Evolutionary conservation across 2,888 invertebrate genomes (phyloP).

Genomic region (Volucella inflata): DNA sequence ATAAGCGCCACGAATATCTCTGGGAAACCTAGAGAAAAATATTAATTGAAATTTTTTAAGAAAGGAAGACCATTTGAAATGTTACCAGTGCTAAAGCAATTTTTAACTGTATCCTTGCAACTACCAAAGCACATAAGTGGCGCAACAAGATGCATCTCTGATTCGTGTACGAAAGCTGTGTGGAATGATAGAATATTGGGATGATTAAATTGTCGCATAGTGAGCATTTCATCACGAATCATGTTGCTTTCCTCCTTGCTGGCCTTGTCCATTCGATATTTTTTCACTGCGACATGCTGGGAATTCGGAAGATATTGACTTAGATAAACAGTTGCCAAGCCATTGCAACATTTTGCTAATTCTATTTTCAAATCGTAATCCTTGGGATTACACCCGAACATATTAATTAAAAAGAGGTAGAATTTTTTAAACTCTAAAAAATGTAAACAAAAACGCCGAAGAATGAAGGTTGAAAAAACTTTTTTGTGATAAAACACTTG

Average conservation of each 20-base stretch:
- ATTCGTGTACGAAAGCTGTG: constrained; percentile 90
- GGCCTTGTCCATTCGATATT: constrained; percentile 90
- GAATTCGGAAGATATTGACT: constrained; percentile 88
- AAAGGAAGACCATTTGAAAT: neutral
- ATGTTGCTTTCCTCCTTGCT: constrained; percentile 85
- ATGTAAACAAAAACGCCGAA: constrained; percentile 66
- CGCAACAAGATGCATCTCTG: constrained; percentile 91
- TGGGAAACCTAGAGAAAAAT: constrained; percentile 86
- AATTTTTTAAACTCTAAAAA: neutral
- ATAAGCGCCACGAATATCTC: constrained; percentile 92
- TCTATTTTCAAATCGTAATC: constrained; percentile 89
- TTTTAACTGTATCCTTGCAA: constrained; percentile 90
- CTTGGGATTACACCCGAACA: constrained; percentile 86
- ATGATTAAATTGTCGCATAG: constrained; percentile 91
- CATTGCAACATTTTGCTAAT: constrained; percentile 88
- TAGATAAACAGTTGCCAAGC: constrained; percentile 88
- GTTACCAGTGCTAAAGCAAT: constrained; percentile 86
- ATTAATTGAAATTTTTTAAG: neutral
- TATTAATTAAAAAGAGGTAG: constrained; percentile 75
- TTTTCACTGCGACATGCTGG: constrained; percentile 89
- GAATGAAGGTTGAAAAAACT: constrained; percentile 11
- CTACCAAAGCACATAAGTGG: constrained; percentile 94
- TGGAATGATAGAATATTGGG: constrained; percentile 90
- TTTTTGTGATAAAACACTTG: constrained; percentile 38
- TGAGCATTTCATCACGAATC: constrained; percentile 90